Percentiles rank a stretch among this genome's conserved stretches.
These are phyloP conservation scores for Epinotia demarniana DNA, from an alignment of 2,888 invertebrate genomes.

Conservation along the genomic window DNA sequence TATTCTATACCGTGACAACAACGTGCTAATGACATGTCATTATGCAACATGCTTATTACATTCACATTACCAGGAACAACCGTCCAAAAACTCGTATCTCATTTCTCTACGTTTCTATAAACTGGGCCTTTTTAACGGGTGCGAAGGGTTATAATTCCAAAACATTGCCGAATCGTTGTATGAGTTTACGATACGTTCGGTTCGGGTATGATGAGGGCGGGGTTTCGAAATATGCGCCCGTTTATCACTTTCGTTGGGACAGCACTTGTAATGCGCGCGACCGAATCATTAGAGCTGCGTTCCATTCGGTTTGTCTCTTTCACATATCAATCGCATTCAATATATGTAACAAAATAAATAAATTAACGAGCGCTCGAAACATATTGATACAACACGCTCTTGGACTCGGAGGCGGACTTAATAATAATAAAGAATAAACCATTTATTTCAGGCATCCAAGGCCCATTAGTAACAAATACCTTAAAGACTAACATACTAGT, in stretches of 20 bases:
- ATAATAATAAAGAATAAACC: no score
- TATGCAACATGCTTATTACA: constrained; percentile 28
- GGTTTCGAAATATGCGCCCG: constrained; percentile 29
- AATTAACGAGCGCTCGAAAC: no score
- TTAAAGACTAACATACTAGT: no score
- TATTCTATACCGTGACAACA: background rate
- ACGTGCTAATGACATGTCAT: constrained; percentile 19
- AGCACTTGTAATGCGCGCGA: constrained; percentile 14
- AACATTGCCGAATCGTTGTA: background rate
- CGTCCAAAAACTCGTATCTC: constrained; percentile 1
- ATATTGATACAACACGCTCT: no score
- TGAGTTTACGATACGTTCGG: background rate
- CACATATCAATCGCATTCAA: no score
- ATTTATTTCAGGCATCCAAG: no score
- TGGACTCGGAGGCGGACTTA: no score
- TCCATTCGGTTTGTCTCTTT: no score
- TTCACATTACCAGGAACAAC: constrained; percentile 5
- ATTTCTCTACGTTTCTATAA: background rate
- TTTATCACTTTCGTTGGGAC: constrained; percentile 28
- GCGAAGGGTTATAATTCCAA: background rate
- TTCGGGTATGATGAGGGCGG: constrained; percentile 13
- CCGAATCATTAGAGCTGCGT: constrained; percentile 23
- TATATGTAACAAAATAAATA: no score
- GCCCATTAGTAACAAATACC: no score
- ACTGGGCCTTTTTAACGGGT: background rate